Base-by-base conservation (phyloP, 2,113 vertebrate species). In the Albula goreensis region DNA sequence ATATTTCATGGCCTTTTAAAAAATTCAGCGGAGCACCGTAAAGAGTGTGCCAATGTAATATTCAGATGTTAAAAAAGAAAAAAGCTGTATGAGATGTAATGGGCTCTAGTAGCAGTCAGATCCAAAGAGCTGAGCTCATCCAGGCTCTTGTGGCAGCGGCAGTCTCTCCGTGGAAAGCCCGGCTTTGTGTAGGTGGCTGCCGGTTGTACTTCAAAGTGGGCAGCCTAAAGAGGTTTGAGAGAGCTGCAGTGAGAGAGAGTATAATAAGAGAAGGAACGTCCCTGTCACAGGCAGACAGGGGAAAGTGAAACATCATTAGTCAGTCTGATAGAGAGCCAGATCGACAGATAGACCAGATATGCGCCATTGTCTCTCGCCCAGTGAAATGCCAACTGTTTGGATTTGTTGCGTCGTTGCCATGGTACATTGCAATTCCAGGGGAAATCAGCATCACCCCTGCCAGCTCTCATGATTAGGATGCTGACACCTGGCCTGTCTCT, bases 111-210 rank as follows among this genome's bases (percentile, higher is more conserved):
- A 25, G 52, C 78, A 50, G 10, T 25, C 78, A 53, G 70, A 10
- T 31, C 6, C 9, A n/a, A 78, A 41, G 51, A 2, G 83, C 70
- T 52, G 4, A 50, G 78, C 85, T 85, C 56, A 7, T 4, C 8
- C 31, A 51, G 53, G 52, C 12, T 80, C 84, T 25, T 4, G 48
- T 22, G 17, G 53, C 5, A 13, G 22, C 70, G 7, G 41, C 70
- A 7, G 57, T 52, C 25, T 50, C 15, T 31, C 70, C 13, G 51
- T 5, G n/a, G 74, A 41, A 41, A 25, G 74, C 83, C 52, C 10
- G 52, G 83, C 50, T n/a, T 13, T 48, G 83, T 56, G 83, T 85
- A 53, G 83, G 74, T 74, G 83, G 74, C 51, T 78, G 83, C 48
- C 83, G 41, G 83, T 25, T 85, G 31, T n/a, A 25, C 11, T 50